phyloP scores from a whole-genome alignment of 2,113 vertebrate species.

The Vicugna pacos region DNA sequence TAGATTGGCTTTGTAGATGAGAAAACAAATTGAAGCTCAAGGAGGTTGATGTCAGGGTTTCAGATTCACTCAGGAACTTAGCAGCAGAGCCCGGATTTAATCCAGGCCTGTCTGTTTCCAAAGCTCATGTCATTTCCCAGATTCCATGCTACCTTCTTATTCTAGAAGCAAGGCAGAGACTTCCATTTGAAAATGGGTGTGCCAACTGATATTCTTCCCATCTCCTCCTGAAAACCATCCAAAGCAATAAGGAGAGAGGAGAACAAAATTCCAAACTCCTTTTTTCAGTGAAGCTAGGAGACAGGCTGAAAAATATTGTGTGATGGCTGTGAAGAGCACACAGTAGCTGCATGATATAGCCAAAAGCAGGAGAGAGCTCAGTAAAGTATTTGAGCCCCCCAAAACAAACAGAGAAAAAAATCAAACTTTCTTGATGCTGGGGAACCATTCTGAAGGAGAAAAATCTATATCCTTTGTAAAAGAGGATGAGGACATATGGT shows the following conservation, averaged over 20 bases:
- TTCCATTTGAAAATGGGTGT: not conserved
- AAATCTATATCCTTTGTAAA: not conserved
- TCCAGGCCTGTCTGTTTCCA: not conserved
- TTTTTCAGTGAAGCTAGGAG: not conserved
- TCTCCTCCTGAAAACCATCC: not conserved
- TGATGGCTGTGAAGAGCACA: not conserved
- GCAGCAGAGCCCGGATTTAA: not conserved
- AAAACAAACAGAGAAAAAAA: not conserved
- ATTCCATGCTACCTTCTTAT: not conserved
- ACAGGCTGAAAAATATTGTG: not conserved
- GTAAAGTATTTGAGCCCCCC: not conserved
- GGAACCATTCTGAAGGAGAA: not conserved
- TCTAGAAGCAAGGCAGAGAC: not conserved
- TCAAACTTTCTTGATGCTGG: not conserved
- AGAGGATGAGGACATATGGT: not conserved
- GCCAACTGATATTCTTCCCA: not conserved
- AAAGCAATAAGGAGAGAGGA: not conserved
- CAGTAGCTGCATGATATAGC: not conserved
- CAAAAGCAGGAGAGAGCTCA: not conserved
- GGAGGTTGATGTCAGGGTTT: not conserved
- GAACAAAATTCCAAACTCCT: not conserved
- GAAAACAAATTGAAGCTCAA: not conserved
- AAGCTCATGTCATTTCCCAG: not conserved
- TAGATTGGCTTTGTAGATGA: not conserved
- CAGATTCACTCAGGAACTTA: not conserved